Evolutionary conservation across 2,888 invertebrate genomes (phyloP).

Genomic region (Cantharis rustica): DNA sequence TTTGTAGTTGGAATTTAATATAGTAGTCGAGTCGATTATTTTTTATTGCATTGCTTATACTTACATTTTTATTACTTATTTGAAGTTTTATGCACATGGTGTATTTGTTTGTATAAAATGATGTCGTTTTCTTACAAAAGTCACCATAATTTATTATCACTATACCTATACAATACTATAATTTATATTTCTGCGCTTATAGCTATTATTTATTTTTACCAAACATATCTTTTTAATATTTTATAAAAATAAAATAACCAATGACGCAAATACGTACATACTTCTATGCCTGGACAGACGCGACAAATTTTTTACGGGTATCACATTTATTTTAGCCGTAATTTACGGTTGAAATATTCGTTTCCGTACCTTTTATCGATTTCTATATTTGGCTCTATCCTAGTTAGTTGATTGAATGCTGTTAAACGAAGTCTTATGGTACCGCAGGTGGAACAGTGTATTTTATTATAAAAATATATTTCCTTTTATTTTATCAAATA

Average conservation of each 20-base stretch:
- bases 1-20: too few species aligned
- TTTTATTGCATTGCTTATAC: too few species aligned
- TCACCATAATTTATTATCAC: background rate
- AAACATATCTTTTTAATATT: background rate
- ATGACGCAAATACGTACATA: background rate
- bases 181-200: background rate
- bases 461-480: conserved; percentile 1
- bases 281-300: conserved; percentile 13
- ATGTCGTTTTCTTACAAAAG: too few species aligned
- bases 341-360: conserved; percentile 30
- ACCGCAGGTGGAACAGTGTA: background rate
- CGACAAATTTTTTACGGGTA: conserved; percentile 26
- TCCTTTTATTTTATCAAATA: background rate
- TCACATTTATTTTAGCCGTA: conserved; percentile 26
- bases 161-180: too few species aligned
- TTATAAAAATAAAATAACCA: conserved; percentile 1
- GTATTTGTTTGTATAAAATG: too few species aligned
- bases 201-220: background rate
- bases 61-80: too few species aligned
- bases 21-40: too few species aligned
- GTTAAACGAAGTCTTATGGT: conserved; percentile 15
- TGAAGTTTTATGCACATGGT: too few species aligned
- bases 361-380: conserved; percentile 25
- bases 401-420: conserved; percentile 26
- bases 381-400: conserved; percentile 17